Conservation (phyloP, 2,888 invertebrate genomes). For the Calliopum simillimum region DNA sequence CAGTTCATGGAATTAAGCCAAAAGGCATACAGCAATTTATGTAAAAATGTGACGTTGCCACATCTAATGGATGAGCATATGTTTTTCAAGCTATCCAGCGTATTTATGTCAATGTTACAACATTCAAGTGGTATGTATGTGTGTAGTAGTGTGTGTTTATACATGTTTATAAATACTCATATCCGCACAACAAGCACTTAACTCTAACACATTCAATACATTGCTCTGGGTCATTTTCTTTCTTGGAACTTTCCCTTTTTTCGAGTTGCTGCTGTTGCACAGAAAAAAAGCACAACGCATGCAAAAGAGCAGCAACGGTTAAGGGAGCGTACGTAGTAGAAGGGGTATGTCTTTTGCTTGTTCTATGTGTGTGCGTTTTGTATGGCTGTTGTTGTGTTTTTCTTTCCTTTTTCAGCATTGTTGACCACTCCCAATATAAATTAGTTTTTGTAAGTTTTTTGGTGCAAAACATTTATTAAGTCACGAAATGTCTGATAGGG, state of each 20-base stretch:
- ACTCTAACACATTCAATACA: constrained; percentile 14
- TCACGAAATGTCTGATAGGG: constrained; percentile 40
- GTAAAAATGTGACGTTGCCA: too few relatives aligned
- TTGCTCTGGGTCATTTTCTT: background rate
- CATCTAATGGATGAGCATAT: too few relatives aligned
- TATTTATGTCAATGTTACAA: too few relatives aligned
- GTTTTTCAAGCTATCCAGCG: too few relatives aligned
- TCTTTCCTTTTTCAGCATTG: constrained; percentile 4
- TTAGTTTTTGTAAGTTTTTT: constrained; percentile 38
- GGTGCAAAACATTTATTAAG: constrained; percentile 42
- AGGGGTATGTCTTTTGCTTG: too few relatives aligned
- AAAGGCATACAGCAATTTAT: too few relatives aligned
- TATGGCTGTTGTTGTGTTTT: background rate
- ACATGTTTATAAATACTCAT: background rate
- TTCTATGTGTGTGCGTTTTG: background rate
- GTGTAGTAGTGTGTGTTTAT: background rate
- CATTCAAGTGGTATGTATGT: too few relatives aligned
- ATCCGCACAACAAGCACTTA: constrained; percentile 1
- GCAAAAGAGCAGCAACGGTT: background rate
- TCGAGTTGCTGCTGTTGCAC: background rate
- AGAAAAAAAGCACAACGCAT: constrained; percentile 13
- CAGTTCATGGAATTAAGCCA: too few relatives aligned
- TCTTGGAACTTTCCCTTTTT: constrained; percentile 25
- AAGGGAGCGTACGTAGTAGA: too few relatives aligned
- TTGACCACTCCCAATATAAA: constrained; percentile 41